A percentile compares a stretch with the other conserved stretches of the same genome.
Evolutionary conservation across 2,113 vertebrate genomes (phyloP).

Genomic region (Peromyscus leucopus): DNA sequence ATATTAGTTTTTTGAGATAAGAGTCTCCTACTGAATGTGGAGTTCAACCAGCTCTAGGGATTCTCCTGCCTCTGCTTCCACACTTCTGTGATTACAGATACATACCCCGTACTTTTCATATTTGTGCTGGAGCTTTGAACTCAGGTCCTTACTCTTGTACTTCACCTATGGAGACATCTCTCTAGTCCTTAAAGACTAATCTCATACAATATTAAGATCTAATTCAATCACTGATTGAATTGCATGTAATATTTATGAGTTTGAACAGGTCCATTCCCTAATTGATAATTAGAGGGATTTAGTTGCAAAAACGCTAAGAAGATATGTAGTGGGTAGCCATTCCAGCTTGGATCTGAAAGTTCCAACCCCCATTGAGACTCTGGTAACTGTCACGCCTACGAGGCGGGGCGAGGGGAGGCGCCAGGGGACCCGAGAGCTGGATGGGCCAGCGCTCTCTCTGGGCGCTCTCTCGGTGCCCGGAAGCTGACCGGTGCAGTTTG

Average conservation of each 20-base stretch:
- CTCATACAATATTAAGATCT: neutral
- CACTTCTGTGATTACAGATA: neutral
- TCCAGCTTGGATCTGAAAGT: too few relatives aligned
- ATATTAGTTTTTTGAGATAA: neutral
- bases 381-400: too few relatives aligned
- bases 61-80: neutral
- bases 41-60: neutral
- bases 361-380: too few relatives aligned
- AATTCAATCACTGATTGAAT: neutral
- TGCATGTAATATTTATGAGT: neutral
- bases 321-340: too few relatives aligned
- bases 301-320: slow-evolving; percentile 28
- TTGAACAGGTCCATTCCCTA: slow-evolving; percentile 4
- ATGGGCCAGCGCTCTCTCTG: too few relatives aligned
- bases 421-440: too few relatives aligned
- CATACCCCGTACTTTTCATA: neutral
- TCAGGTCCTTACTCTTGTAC: neutral
- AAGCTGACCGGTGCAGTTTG: too few relatives aligned
- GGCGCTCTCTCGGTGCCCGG: too few relatives aligned
- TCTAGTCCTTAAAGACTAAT: neutral
- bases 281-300: neutral
- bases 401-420: too few relatives aligned
- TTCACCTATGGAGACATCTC: neutral
- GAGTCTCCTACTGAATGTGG: neutral
- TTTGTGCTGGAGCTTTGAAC: neutral